Conservation (phyloP, 1,140 invertebrate species). For the Marisa cornuarietis region DNA sequence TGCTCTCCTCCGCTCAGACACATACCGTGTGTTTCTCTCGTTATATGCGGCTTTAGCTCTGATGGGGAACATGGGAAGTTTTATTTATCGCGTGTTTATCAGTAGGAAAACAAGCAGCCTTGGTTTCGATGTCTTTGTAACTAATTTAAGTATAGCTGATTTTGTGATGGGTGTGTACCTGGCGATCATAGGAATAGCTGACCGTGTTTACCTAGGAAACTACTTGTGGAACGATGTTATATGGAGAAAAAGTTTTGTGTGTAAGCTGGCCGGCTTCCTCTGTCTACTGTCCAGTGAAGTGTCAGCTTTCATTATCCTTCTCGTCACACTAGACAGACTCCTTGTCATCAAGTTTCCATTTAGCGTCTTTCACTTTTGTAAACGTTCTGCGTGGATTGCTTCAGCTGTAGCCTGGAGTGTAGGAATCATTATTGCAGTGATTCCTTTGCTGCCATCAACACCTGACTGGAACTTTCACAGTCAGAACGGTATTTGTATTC, state of each 20-base stretch:
- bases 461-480: constrained; percentile 32
- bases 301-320: constrained; percentile 13
- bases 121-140: constrained; percentile 33
- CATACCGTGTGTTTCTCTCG: constrained; percentile 29
- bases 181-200: no score
- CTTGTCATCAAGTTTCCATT: constrained; percentile 50
- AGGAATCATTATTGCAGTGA: constrained; percentile 16
- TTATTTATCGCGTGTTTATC: constrained; percentile 21
- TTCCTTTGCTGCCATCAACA: constrained; percentile 16
- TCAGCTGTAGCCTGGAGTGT: constrained; percentile 19
- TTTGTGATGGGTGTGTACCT: no score
- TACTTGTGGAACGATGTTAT: background rate
- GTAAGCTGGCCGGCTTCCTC: constrained; percentile 12
- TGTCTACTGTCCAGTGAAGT: no score
- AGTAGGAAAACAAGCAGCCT: constrained; percentile 16
- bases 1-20: no score
- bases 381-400: constrained; percentile 11
- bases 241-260: constrained; percentile 42
- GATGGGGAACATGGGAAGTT: constrained; percentile 32
- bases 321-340: constrained; percentile 41
- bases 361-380: constrained; percentile 11
- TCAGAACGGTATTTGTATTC: constrained; percentile 31
- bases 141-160: background rate
- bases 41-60: constrained; percentile 29
- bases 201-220: no score